Percentiles rank a stretch among this genome's conserved stretches.
These are phyloP conservation scores for Aphis gossypii DNA, from an alignment of 1,140 invertebrate genomes.

Conservation along the genomic window DNA sequence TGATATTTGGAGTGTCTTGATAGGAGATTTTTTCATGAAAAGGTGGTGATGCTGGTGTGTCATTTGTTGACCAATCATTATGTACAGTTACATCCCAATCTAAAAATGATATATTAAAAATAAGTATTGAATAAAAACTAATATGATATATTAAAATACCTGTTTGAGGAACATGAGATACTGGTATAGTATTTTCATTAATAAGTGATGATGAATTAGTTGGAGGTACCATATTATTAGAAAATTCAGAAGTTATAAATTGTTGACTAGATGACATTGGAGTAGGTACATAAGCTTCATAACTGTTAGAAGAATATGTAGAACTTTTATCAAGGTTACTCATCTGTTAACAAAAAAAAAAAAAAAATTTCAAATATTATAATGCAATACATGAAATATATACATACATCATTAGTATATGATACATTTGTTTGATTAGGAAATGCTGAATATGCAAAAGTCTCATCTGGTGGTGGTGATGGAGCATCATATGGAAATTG, in stretches of 20 bases:
- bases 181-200: slow-evolving; percentile 15
- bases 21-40: slow-evolving; percentile 70
- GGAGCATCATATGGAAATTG: slow-evolving; percentile 54
- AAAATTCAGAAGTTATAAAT: slow-evolving; percentile 16
- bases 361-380: not conserved
- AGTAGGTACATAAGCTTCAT: slow-evolving; percentile 55
- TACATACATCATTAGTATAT: slow-evolving; percentile 39
- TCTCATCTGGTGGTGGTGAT: slow-evolving; percentile 50
- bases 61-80: slow-evolving; percentile 52
- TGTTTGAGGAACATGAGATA: not conserved
- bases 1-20: slow-evolving; percentile 69
- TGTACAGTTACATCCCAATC: slow-evolving; percentile 28
- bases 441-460: slow-evolving; percentile 27
- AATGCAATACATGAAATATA: not conserved
- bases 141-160: slow-evolving; percentile 21
- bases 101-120: not conserved
- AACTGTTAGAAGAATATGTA: not conserved
- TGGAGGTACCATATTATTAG: slow-evolving; percentile 21
- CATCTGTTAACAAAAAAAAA: not conserved
- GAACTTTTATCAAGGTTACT: slow-evolving; percentile 8
- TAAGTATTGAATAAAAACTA: not conserved
- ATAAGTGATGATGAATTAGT: not conserved
- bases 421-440: not conserved
- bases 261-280: slow-evolving; percentile 50
- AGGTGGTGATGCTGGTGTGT: slow-evolving; percentile 71